Evolutionary conservation across 2,888 invertebrate species (phyloP).

Genomic region (Cosmorhoe ocellata): DNA sequence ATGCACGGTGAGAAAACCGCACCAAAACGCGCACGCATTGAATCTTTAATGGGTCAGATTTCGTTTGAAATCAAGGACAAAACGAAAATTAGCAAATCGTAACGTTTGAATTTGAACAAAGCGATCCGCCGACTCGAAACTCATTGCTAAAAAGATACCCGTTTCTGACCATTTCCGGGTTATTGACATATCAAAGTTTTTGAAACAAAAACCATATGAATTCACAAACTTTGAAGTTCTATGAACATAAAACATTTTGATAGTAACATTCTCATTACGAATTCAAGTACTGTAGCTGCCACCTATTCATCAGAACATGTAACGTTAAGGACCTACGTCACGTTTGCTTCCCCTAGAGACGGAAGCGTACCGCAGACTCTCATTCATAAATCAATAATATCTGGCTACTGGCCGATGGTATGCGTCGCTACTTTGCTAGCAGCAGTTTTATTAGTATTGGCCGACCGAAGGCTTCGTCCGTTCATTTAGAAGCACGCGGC

Average conservation of each 20-base stretch:
- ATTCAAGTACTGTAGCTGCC: constrained; percentile 24
- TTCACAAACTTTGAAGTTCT: too few species aligned
- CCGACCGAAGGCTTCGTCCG: constrained; percentile 70
- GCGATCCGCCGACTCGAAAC: constrained; percentile 17
- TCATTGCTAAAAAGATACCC: not conserved
- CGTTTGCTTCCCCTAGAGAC: constrained; percentile 32
- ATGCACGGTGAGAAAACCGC: constrained; percentile 63
- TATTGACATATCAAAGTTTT: too few species aligned
- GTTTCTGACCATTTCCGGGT: constrained; percentile 7
- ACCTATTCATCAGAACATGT: constrained; percentile 26
- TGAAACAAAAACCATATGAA: too few species aligned
- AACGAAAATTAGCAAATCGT: constrained; percentile 22
- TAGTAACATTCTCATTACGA: constrained; percentile 21
- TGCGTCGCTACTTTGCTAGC: constrained; percentile 51
- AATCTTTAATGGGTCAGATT: constrained; percentile 63
- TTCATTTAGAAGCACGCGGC: constrained; percentile 77
- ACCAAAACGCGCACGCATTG: constrained; percentile 58
- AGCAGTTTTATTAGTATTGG: constrained; percentile 74
- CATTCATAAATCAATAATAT: constrained; percentile 60
- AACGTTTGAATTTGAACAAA: constrained; percentile 12
- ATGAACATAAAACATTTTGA: constrained; percentile 9
- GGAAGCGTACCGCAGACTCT: constrained; percentile 43
- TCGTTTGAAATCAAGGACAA: constrained; percentile 41
- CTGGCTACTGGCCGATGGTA: constrained; percentile 53
- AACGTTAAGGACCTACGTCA: constrained; percentile 25